Evolutionary conservation across 2,113 vertebrate genomes (phyloP).

Genomic region (Agapornis roseicollis): DNA sequence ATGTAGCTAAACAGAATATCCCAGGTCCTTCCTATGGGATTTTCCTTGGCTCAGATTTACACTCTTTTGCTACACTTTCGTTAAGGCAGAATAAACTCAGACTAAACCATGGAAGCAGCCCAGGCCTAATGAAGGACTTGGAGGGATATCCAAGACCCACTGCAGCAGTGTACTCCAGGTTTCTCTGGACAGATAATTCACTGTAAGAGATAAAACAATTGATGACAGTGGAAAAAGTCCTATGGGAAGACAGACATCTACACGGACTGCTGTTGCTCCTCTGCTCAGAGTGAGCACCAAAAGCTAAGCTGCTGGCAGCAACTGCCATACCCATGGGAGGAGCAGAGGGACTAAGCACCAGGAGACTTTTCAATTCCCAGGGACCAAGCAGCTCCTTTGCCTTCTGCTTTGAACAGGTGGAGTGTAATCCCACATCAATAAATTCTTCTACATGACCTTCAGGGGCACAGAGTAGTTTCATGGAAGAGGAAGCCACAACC

Average conservation of each 20-base stretch:
- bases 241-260: background rate
- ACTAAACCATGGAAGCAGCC: background rate
- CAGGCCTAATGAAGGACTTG: background rate
- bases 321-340: background rate
- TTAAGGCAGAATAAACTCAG: background rate
- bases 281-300: background rate
- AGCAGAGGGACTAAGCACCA: accelerated
- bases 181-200: background rate
- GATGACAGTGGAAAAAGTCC: background rate
- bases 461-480: accelerated
- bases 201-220: background rate
- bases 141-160: background rate
- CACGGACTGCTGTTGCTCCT: background rate
- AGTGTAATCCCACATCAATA: background rate
- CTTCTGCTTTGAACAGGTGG: background rate
- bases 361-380: background rate
- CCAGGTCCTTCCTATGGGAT: background rate
- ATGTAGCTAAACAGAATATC: background rate
- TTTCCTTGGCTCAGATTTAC: background rate
- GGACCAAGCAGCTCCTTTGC: background rate
- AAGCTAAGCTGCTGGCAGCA: background rate
- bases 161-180: background rate
- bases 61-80: background rate
- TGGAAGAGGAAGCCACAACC: background rate
- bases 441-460: background rate